Evolutionary conservation across 2,113 vertebrate species (phyloP).

Genomic region (Amphilophus citrinellus): DNA sequence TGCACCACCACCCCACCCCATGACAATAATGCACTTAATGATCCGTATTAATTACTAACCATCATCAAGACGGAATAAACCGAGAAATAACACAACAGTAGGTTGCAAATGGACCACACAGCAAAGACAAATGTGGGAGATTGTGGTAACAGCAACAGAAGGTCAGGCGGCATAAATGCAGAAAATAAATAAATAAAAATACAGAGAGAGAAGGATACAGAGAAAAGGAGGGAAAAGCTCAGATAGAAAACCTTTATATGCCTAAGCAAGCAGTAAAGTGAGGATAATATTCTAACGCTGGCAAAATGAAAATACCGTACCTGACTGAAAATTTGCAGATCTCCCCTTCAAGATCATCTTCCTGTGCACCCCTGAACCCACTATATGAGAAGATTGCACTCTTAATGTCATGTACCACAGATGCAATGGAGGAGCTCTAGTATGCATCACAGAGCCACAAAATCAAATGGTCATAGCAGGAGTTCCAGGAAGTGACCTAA

Average conservation of each 20-base stretch:
- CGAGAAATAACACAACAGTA: background rate
- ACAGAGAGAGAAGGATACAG: background rate
- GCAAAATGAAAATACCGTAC: background rate
- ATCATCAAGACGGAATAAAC: background rate
- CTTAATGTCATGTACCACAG: too few relatives aligned
- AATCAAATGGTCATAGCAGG: background rate
- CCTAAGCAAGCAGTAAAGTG: background rate
- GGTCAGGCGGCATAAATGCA: background rate
- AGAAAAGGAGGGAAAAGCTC: background rate
- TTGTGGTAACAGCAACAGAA: background rate
- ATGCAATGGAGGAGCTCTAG: background rate
- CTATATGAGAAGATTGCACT: background rate
- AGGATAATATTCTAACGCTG: background rate
- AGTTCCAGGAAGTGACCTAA: background rate
- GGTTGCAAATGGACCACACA: background rate
- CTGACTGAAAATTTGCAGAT: too few relatives aligned
- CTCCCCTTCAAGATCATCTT: background rate
- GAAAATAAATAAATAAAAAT: background rate
- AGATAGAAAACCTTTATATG: background rate
- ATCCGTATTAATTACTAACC: constrained; percentile 10
- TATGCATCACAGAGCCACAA: background rate
- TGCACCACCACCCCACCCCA: too few relatives aligned
- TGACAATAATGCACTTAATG: constrained; percentile 1
- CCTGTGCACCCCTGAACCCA: background rate
- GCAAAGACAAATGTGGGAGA: background rate